Percentiles rank a stretch among this genome's conserved stretches.
Conservation (phyloP, 2,113 vertebrate genomes). For the Talpa occidentalis region DNA sequence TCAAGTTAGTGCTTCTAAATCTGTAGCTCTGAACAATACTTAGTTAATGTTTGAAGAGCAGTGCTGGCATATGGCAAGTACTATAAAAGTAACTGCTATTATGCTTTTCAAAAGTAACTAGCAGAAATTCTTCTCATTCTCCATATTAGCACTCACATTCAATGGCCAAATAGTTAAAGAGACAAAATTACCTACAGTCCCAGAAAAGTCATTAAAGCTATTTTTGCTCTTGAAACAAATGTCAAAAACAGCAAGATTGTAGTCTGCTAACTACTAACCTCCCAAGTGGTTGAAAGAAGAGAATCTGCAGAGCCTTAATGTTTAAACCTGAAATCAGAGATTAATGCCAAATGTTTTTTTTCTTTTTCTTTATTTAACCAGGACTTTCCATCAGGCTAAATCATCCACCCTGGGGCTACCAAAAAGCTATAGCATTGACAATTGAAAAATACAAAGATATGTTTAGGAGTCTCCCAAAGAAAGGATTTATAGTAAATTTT, state of each 20-base stretch:
- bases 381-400: slow-evolving; percentile 47
- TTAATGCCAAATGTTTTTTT: not conserved
- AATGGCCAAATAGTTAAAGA: slow-evolving; percentile 24
- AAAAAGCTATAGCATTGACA: not conserved
- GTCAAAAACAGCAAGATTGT: slow-evolving; percentile 21
- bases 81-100: not conserved
- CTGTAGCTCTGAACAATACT: not conserved
- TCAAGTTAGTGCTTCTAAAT: not conserved
- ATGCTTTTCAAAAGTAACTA: not conserved
- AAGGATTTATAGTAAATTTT: not conserved
- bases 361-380: not conserved
- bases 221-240: slow-evolving; percentile 63
- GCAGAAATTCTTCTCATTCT: slow-evolving; percentile 3
- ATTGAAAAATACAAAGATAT: not conserved
- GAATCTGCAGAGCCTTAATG: not conserved
- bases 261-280: slow-evolving; percentile 47
- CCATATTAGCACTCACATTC: not conserved
- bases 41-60: slow-evolving; percentile 4
- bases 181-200: not conserved
- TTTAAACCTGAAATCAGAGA: slow-evolving; percentile 43
- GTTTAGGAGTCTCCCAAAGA: not conserved
- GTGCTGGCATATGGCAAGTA: not conserved
- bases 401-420: not conserved
- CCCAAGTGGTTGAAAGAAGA: not conserved
- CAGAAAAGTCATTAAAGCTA: slow-evolving; percentile 36